Evolutionary conservation across 2,797 vertebrate species (phyloP), one percentile per base, ranked within the genome.

Genomic region (Lutjanus campechanus): DNA sequence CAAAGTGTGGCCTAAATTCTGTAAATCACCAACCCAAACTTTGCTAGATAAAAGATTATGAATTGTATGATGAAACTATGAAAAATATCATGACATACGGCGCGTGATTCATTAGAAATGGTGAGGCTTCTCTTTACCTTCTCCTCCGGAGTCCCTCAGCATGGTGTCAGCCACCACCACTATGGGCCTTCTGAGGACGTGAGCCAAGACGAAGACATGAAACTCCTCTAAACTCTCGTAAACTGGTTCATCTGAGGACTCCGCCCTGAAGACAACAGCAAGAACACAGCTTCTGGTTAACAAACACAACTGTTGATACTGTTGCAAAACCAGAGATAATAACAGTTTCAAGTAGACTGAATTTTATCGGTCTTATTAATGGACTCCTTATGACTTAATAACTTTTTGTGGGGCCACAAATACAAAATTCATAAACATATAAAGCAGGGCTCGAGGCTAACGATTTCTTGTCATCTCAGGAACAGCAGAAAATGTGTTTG

Each of bases 141-240:
- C 98, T 17, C 98, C 98, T 0, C 98, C 98, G 0, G 98, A 99
- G 92, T 99, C 98, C 66, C 98, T 88, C 85, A 99, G 96, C 98
- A 99, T 98, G 10, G 98, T 99, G 94, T 99, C 98, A 0, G 98
- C 98, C 86, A 99, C 98, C 53, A 99, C 98, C 17, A 99, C 98
- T 0, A 99, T 97, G 36, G 97, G 98, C 66, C 98, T 95, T 80
- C 95, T 96, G 53, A 99, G 94, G 43, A 99, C 98, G 0, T 99
- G 98, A 58, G 98, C 97, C 9, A 99, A 93, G 13, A 98, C 98
- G 0, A 99, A 99, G 16, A 99, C 98, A 0, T 99, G 98, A 72
- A 99, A 98, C 88, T 99, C 98, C 92, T 99, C 98, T 65, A 99
- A 87, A 74, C 98, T 99, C 95, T 99, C 98, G 0, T 99, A 99